A percentile compares a stretch with the other conserved stretches of the same genome.
These are phyloP conservation scores for Aphidoletes aphidimyza DNA, from an alignment of 2,888 invertebrate genomes.

Conservation along the genomic window DNA sequence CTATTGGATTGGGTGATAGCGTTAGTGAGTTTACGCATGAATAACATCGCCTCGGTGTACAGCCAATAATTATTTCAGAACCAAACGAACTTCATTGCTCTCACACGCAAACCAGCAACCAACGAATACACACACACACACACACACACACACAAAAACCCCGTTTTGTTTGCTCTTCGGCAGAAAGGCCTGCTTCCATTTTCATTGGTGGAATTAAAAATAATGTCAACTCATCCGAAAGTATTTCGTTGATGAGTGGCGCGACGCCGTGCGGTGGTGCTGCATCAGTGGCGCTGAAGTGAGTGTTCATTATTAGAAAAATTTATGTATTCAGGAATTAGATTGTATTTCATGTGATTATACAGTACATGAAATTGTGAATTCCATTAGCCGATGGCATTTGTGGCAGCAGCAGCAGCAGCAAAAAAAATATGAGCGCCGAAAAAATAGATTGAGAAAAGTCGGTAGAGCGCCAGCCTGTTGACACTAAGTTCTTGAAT, in stretches of 20 bases:
- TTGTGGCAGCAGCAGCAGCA: not conserved
- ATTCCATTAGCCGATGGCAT: conserved; percentile 12
- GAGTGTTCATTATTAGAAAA: not conserved
- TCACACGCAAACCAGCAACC: no score
- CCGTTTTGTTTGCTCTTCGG: not conserved
- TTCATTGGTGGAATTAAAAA: not conserved
- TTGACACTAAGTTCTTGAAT: not conserved
- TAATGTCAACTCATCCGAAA: not conserved
- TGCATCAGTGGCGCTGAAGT: not conserved
- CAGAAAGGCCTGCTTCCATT: not conserved
- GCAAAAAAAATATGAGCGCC: not conserved
- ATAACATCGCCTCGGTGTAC: not conserved
- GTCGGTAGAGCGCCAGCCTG: not conserved
- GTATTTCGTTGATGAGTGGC: no score
- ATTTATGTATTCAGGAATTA: not conserved
- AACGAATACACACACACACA: no score
- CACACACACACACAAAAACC: not conserved
- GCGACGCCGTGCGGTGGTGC: no score
- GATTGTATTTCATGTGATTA: conserved; percentile 26
- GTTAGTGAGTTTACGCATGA: conserved; percentile 13
- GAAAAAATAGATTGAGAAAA: not conserved
- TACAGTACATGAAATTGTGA: conserved; percentile 19
- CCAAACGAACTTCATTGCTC: not conserved
- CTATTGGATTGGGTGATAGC: not conserved
- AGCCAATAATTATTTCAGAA: conserved; percentile 10